These are phyloP conservation scores for Zonotrichia leucophrys DNA, from an alignment of 2,113 vertebrate species.

Conservation along the genomic window DNA sequence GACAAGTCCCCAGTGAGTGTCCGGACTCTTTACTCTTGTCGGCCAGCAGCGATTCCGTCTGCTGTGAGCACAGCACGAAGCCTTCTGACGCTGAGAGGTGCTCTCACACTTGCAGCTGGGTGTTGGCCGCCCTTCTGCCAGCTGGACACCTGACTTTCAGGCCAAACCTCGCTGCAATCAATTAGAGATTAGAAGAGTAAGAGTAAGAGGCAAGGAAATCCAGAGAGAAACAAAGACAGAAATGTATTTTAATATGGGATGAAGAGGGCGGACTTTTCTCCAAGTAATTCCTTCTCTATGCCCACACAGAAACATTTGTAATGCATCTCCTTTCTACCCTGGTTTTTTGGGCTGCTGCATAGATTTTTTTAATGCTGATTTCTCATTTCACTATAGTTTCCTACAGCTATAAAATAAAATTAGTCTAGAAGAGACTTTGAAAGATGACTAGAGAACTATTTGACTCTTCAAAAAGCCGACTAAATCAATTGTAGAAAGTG, in stretches of 20 bases:
- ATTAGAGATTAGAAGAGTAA: not conserved
- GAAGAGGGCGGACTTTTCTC: not conserved
- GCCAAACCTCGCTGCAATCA: too few species aligned
- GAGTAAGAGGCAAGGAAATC: not conserved
- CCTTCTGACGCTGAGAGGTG: too few species aligned
- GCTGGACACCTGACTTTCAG: too few species aligned
- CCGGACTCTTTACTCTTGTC: too few species aligned
- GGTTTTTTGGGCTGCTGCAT: not conserved
- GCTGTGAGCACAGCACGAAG: too few species aligned
- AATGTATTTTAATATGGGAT: not conserved
- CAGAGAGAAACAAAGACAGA: not conserved
- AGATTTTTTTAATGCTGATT: not conserved
- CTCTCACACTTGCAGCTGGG: too few species aligned
- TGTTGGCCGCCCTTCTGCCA: too few species aligned
- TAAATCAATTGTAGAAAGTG: not conserved
- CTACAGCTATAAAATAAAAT: not conserved
- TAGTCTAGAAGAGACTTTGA: not conserved
- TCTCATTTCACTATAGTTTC: not conserved
- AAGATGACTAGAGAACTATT: not conserved
- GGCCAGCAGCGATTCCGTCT: too few species aligned
- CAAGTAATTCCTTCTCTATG: not conserved
- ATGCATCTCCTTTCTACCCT: not conserved
- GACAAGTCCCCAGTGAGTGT: too few species aligned
- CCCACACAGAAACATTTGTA: not conserved
- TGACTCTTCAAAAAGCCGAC: not conserved